Percentiles rank a stretch among this genome's conserved stretches.
Conservation (phyloP, 2,113 vertebrate genomes). For the Menura novaehollandiae region DNA sequence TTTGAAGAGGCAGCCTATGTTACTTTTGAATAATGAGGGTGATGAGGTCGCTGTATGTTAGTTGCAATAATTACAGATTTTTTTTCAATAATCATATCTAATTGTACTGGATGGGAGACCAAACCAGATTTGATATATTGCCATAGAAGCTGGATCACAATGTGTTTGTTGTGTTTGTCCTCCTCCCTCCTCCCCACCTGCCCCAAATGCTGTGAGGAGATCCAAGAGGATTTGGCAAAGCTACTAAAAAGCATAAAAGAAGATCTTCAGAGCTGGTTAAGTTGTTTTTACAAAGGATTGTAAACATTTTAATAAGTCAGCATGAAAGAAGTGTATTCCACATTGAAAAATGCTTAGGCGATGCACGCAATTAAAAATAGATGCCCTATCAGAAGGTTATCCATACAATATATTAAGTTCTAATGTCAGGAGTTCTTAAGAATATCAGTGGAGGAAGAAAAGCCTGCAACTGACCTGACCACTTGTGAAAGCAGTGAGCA, state of each 20-base stretch:
- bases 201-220: not conserved
- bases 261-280: not conserved
- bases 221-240: not conserved
- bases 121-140: not conserved
- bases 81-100: not conserved
- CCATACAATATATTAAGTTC: not conserved
- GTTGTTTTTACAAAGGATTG: not conserved
- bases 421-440: not conserved
- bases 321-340: not conserved
- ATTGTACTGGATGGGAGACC: not conserved
- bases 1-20: not conserved
- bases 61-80: not conserved
- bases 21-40: not conserved
- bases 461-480: not conserved
- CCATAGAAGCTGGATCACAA: not conserved
- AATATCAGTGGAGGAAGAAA: not conserved
- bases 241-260: not conserved
- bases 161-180: not conserved
- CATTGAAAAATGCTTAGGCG: not conserved
- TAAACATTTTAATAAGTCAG: not conserved
- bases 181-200: no score
- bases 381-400: not conserved
- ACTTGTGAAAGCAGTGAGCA: not conserved
- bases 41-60: not conserved
- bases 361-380: not conserved